Base-by-base conservation (phyloP, 2,888 invertebrate species). In the Onchidella celtica region DNA sequence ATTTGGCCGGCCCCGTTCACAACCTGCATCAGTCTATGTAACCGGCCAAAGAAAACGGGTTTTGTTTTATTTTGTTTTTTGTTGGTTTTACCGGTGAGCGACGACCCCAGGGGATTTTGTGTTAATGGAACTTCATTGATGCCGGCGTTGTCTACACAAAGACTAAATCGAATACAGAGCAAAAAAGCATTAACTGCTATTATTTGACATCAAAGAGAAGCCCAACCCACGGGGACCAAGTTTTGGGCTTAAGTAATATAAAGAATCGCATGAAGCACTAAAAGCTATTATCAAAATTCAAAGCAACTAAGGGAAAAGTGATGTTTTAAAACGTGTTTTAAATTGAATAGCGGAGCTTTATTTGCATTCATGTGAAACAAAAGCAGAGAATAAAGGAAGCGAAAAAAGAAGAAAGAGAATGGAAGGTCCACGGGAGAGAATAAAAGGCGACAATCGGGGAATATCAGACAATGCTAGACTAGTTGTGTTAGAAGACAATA, bases 101-200 rank as follows among this genome's bases (percentile, higher is more conserved):
- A 21, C 24, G 40, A 24, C 65, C 63, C 75, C n/a, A 29, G 65
- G 75, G 75, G 75, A 75, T 75, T 40, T 14, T 17, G 32, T n/a
- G 65, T 65, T 75, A 75, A 75, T 75, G 75, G 75, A 65, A 47
- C n/a, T 65, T 75, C 65, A 75, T 75, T 32, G 65, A 75, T n/a
- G 75, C n/a, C 75, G 47, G 40, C 65, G 75, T 75, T 55, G 29
- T 4, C n/a, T 27, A 65, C 75, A 65, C 40, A 75, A 65, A 75
- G 75, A 32, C 27, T 65, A 47, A 75, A 65, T 65, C 65, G 40
- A 65, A 65, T 38, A 75, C 47, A 27, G 34, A 40, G 75, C 27
- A 40, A 63, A 24, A 65, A 29, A 38, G 47, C 57, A 63, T 61
- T 61, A 29, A 40, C 63, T 21, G 75, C 75, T 65, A 75, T 75